Conservation (phyloP, 2,113 vertebrate species). For the Coreoperca whiteheadi region DNA sequence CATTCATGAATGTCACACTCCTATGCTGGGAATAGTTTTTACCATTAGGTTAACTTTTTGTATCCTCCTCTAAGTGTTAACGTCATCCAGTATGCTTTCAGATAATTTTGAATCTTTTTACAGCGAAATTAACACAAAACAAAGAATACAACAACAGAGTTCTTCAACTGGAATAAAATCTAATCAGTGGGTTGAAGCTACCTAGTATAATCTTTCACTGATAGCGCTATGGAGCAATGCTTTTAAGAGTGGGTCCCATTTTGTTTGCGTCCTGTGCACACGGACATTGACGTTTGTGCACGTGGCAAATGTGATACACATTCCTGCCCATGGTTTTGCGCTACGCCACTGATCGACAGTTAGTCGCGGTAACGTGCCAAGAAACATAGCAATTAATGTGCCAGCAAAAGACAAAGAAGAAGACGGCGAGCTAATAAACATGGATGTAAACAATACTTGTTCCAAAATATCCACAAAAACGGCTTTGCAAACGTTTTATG, state of each 20-base stretch:
- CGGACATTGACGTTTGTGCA: not conserved
- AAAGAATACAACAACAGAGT: not conserved
- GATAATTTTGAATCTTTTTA: not conserved
- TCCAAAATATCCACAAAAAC: not conserved
- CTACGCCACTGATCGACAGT: not conserved
- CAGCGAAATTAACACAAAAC: not conserved
- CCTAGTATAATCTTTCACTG: not conserved
- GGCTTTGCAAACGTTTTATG: not conserved
- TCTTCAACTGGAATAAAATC: not conserved
- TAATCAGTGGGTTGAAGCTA: not conserved
- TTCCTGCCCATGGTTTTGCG: not conserved
- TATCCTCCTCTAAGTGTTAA: not conserved
- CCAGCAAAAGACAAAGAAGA: not conserved
- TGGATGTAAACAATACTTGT: not conserved
- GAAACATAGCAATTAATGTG: not conserved
- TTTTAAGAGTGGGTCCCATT: not conserved
- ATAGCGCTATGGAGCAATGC: not conserved
- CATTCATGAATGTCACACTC: slow-evolving; percentile 30
- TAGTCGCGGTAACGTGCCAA: not conserved
- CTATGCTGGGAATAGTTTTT: not conserved
- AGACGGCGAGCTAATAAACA: not conserved
- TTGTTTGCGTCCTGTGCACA: not conserved
- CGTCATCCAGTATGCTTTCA: not conserved
- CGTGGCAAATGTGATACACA: not conserved
- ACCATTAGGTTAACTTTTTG: not conserved